Conservation (phyloP, 1,140 invertebrate genomes). For the Uloborus diversus region DNA sequence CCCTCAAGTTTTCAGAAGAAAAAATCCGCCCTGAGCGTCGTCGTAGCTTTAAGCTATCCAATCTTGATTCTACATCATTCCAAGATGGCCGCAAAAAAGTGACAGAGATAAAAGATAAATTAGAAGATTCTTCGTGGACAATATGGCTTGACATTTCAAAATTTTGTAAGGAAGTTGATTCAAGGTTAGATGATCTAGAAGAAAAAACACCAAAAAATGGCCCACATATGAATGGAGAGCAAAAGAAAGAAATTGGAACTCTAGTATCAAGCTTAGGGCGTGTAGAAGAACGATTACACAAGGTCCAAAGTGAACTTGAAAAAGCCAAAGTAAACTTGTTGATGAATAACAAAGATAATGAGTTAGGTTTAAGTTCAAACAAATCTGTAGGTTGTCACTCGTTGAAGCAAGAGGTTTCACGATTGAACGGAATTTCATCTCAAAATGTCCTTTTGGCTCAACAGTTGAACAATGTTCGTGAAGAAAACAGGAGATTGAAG, state of each 20-base stretch:
- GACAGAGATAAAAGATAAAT: conserved; percentile 34
- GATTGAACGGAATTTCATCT: conserved; percentile 26
- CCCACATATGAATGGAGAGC: conserved; percentile 15
- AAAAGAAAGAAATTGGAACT: conserved; percentile 33
- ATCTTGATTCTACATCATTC: not conserved
- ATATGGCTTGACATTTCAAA: conserved; percentile 50
- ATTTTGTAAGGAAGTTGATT: conserved; percentile 50
- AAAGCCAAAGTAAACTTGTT: conserved; percentile 30
- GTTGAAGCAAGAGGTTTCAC: conserved; percentile 25
- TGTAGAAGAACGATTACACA: conserved; percentile 34
- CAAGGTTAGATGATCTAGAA: conserved; percentile 32
- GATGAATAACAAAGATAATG: conserved; percentile 16
- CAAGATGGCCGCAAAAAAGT: conserved; percentile 32
- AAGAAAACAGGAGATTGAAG: conserved; percentile 83
- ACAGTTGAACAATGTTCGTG: conserved; percentile 82
- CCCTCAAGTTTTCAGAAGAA: conserved; percentile 5
- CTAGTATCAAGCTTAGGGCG: conserved; percentile 15
- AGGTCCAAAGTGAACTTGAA: conserved; percentile 41
- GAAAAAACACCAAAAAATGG: conserved; percentile 25
- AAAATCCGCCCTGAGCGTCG: conserved; percentile 15
- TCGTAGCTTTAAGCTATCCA: conserved; percentile 24
- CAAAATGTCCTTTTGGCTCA: conserved; percentile 57
- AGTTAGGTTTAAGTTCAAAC: not conserved
- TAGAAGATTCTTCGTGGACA: conserved; percentile 43
- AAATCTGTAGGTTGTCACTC: conserved; percentile 31